Percentiles rank a stretch among this genome's conserved stretches.
phyloP scores from a whole-genome alignment of 2,888 invertebrate genomes.

The Anodontia alba region DNA sequence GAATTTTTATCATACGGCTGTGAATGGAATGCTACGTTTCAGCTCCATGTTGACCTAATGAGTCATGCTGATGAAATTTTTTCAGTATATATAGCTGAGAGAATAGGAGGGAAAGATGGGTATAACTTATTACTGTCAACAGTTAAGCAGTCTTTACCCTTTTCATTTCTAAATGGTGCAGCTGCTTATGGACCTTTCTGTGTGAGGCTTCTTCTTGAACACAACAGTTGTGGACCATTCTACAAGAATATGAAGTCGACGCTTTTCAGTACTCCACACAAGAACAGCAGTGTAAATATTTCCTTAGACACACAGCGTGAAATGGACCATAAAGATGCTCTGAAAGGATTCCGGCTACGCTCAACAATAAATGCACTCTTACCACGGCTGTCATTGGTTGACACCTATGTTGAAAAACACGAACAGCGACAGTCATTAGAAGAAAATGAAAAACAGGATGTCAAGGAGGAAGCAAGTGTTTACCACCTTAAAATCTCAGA shows the following conservation, averaged over 20 bases:
- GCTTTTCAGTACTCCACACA: constrained; percentile 43
- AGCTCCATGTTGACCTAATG: neutral
- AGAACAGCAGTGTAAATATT: constrained; percentile 38
- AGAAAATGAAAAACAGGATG: neutral
- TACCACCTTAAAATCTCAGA: neutral
- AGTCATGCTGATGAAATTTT: neutral
- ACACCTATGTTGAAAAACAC: constrained; percentile 27
- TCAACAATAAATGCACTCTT: constrained; percentile 39
- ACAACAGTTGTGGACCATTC: constrained; percentile 35
- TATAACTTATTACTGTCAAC: neutral
- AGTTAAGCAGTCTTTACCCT: constrained; percentile 1
- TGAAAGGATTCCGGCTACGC: constrained; percentile 50
- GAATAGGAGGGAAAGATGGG: neutral
- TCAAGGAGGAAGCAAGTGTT: neutral
- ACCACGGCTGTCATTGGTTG: constrained; percentile 41
- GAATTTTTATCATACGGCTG: neutral
- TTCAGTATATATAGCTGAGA: neutral
- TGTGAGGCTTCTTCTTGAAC: constrained; percentile 31
- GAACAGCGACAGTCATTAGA: neutral
- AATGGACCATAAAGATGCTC: constrained; percentile 50
- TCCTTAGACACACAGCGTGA: constrained; percentile 49
- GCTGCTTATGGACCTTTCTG: constrained; percentile 48
- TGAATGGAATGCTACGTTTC: neutral
- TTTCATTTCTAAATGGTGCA: constrained; percentile 49
- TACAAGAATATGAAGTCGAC: constrained; percentile 33